Base-by-base conservation (phyloP, 2,888 invertebrate genomes). In the Ochropleura leucogaster region DNA sequence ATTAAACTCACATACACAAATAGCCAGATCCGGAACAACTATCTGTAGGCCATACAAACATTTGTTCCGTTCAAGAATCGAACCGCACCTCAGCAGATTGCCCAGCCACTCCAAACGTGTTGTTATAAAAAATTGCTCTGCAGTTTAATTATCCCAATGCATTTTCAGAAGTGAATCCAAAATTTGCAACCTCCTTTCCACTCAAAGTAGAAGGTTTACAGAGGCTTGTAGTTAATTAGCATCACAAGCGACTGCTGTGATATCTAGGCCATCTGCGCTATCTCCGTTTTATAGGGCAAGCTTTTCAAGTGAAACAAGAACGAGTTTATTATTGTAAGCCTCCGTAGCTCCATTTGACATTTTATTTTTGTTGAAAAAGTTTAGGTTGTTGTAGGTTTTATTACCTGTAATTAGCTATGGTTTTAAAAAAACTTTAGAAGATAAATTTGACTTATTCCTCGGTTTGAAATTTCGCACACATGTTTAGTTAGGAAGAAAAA, bases 201-300 rank as follows among this genome's bases (percentile, higher is more conserved):
- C 64, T 78, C 42, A 68, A 79, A 83, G 55, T 49, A 20, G 18
- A 6, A 65, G 53, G 68, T 63, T 70, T 71, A 66, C 60, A 53
- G 44, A 65, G n/a, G 20, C 57, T 59, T 44, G 60, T 44, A 71
- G 65, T 79, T 83, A 79, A 81, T 81, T 81, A 81, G 68, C 73
- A 68, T 62, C 67, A 82, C 68, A 77, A 72, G 72, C 51, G 67
- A 49, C 66, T 64, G 57, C 20, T 20, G 20, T 60, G 51, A 44
- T 57, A 83, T 79, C 79, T 81, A 79, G 83, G 83, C 51, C 73
- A 70, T 30, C 49, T n/a, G 53, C 0, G 62, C 44, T 49, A 70
- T 82, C 44, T 69, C 44, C 66, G 47, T 18, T 82, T 63, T 71
- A 57, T 62, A 71, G 65, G 53, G 46, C 68, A 66, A 77, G 51